These are phyloP conservation scores for Unio pictorum DNA, from an alignment of 2,888 invertebrate species.

Conservation along the genomic window DNA sequence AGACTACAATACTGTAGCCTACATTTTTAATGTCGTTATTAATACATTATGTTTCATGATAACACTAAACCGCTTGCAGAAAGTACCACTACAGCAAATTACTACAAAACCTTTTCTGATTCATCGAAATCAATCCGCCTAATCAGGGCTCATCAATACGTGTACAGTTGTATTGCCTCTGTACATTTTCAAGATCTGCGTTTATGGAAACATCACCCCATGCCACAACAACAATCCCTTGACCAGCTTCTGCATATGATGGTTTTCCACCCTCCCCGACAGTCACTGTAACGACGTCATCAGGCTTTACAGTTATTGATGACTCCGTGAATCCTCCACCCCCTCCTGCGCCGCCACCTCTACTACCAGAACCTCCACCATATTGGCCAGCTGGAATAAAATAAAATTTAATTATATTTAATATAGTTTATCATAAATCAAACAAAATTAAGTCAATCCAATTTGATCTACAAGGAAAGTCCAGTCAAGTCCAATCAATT, in stretches of 20 bases:
- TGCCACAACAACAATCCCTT: constrained; percentile 26
- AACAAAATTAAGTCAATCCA: no score
- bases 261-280: constrained; percentile 29
- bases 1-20: no score
- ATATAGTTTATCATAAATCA: not conserved
- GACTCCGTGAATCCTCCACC: constrained; percentile 24
- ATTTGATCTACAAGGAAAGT: no score
- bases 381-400: constrained; percentile 25
- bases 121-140: no score
- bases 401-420: not conserved
- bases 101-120: no score
- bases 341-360: constrained; percentile 23
- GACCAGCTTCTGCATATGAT: constrained; percentile 24
- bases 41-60: no score
- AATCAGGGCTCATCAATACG: no score
- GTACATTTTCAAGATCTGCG: not conserved
- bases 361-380: constrained; percentile 30
- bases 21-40: no score
- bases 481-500: no score
- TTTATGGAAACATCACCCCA: constrained; percentile 27
- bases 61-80: no score
- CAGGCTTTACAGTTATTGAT: constrained; percentile 6
- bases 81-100: no score
- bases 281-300: constrained; percentile 16
- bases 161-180: no score